Evolutionary conservation across 2,797 vertebrate genomes (phyloP).

Genomic region (Lepilemur septentrionalis): DNA sequence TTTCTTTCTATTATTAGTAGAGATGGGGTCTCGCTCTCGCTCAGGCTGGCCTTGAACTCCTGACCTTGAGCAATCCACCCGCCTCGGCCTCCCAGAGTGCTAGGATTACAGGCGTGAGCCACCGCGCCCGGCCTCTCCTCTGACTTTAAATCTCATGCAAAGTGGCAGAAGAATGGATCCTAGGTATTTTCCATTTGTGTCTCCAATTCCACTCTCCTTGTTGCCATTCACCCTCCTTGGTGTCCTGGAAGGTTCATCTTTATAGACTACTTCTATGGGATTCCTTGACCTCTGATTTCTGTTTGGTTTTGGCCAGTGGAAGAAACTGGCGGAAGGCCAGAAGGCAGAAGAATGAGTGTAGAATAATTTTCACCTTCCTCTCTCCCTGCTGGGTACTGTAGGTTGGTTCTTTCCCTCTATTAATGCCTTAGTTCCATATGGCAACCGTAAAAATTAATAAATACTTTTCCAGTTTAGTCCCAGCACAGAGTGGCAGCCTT

Average conservation of each 20-base stretch:
- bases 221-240: background rate
- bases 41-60: no score
- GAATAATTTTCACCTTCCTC: background rate
- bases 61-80: no score
- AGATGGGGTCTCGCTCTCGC: no score
- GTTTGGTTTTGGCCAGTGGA: background rate
- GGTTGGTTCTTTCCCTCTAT: background rate
- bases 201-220: no score
- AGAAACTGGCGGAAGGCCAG: background rate
- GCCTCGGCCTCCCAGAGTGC: no score
- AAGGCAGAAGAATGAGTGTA: background rate
- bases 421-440: background rate
- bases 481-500: no score
- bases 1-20: no score
- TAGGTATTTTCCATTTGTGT: background rate
- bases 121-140: no score
- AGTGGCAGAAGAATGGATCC: background rate
- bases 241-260: background rate
- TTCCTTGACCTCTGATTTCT: background rate
- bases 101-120: no score
- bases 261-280: no score
- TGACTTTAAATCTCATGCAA: background rate
- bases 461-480: background rate
- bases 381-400: no score
- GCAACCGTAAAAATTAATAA: background rate